phyloP scores from a whole-genome alignment of 2,113 vertebrate genomes.

The Seriola aureovittata region DNA sequence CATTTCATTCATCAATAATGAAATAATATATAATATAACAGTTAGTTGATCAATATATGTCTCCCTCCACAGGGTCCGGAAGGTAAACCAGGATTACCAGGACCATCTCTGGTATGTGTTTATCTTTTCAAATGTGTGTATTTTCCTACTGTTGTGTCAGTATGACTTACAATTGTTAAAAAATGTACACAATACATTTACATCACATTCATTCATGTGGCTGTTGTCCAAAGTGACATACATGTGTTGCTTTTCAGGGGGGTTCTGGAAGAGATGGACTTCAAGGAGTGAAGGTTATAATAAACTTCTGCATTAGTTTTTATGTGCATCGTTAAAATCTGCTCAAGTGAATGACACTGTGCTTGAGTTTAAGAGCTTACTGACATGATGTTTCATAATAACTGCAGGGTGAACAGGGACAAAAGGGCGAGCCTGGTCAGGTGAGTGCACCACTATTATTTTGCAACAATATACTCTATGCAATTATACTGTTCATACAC shows the following conservation, averaged over 20 bases:
- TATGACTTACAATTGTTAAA: neutral
- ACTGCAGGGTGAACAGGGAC: constrained; percentile 83
- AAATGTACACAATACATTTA: neutral
- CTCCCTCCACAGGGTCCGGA: constrained; percentile 81
- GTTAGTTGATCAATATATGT: neutral
- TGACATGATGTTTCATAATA: constrained; percentile 12
- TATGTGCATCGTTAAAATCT: neutral
- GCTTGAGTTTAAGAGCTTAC: neutral
- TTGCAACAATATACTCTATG: neutral
- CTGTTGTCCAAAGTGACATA: neutral
- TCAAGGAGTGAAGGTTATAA: constrained; percentile 81
- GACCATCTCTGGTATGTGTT: constrained; percentile 72
- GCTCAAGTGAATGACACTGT: neutral
- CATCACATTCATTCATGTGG: neutral
- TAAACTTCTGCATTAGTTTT: neutral
- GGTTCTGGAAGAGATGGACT: constrained; percentile 69
- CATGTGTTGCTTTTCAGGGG: constrained; percentile 63
- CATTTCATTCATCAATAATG: neutral
- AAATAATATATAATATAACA: too few species aligned
- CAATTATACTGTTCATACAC: neutral
- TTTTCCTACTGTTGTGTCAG: neutral
- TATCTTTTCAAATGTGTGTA: neutral
- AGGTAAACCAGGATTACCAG: constrained; percentile 84
- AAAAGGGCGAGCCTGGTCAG: constrained; percentile 76
- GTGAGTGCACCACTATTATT: constrained; percentile 65